Conservation (phyloP, 2,888 invertebrate genomes). For the Belgica antarctica region DNA sequence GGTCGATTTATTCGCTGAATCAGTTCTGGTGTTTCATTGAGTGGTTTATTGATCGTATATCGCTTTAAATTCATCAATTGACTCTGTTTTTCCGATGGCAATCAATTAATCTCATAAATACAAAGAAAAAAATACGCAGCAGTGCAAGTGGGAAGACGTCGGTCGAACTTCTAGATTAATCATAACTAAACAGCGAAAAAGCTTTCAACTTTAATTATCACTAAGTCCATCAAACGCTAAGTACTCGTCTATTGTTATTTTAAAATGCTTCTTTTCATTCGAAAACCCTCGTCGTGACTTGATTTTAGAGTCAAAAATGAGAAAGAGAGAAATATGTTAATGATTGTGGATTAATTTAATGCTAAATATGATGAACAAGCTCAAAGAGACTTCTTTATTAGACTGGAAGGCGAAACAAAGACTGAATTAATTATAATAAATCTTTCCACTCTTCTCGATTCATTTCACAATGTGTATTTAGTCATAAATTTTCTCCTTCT, state of each 20-base stretch:
- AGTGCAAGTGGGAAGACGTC: no score
- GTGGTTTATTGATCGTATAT: conserved; percentile 8
- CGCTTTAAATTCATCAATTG: conserved; percentile 9
- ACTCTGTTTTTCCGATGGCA: background rate
- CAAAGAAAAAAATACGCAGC: no score
- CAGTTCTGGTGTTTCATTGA: background rate
- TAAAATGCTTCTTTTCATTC: conserved; percentile 36
- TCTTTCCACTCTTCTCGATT: conserved; percentile 9
- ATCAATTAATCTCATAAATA: background rate
- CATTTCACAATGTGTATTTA: conserved; percentile 17
- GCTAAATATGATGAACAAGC: conserved; percentile 41
- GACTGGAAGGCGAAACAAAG: conserved; percentile 10
- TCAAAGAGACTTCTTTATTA: conserved; percentile 42
- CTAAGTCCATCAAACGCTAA: conserved; percentile 42
- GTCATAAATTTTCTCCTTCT: conserved; percentile 9
- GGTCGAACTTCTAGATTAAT: no score
- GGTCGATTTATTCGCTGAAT: background rate
- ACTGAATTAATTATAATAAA: conserved; percentile 43
- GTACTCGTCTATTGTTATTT: conserved; percentile 40
- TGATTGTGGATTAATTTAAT: conserved; percentile 44
- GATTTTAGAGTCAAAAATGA: background rate
- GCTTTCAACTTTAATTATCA: conserved; percentile 43
- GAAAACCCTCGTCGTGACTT: background rate
- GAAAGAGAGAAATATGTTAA: conserved; percentile 41
- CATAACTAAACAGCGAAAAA: conserved; percentile 14